Conservation (phyloP, 92 coral and sea anemone genomes). For the Actinernus sp. region DNA sequence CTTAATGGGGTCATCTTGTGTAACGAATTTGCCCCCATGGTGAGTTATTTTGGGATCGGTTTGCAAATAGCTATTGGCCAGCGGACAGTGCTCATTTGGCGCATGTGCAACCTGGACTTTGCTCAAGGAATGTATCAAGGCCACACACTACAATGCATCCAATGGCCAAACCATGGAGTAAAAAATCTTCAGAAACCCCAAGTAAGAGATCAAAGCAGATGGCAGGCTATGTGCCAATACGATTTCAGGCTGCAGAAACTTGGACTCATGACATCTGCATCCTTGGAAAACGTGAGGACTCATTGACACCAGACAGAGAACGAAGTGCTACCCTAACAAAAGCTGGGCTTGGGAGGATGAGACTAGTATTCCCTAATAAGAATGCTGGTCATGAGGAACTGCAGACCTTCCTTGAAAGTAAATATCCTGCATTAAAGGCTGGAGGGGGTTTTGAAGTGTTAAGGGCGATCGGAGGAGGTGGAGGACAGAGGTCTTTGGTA, state of each 20-base stretch:
- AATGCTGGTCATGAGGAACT: conserved; percentile 54
- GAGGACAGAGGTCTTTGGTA: conserved; percentile 27
- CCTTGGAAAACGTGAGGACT: conserved; percentile 49
- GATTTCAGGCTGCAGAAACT: conserved; percentile 54
- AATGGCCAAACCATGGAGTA: too few relatives aligned
- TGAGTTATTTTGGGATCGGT: too few relatives aligned
- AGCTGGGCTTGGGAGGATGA: conserved; percentile 69
- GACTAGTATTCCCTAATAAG: conserved; percentile 54
- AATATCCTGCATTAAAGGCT: conserved; percentile 53
- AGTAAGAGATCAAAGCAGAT: too few relatives aligned
- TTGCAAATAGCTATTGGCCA: too few relatives aligned
- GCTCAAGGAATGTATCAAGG: too few relatives aligned
- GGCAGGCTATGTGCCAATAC: too few relatives aligned
- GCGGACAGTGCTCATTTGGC: too few relatives aligned
- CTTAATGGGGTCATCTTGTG: too few relatives aligned
- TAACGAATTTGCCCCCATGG: too few relatives aligned
- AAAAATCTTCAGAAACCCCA: too few relatives aligned
- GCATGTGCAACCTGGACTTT: too few relatives aligned
- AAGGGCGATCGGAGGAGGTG: conserved; percentile 64
- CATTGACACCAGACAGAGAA: conserved; percentile 47
- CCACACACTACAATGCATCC: too few relatives aligned
- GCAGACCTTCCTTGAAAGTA: conserved; percentile 39
- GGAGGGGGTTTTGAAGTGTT: conserved; percentile 65
- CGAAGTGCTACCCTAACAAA: conserved; percentile 32
- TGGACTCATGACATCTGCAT: conserved; percentile 69